Conservation (phyloP, 2,888 invertebrate species). For the Ephialtes manifestator region DNA sequence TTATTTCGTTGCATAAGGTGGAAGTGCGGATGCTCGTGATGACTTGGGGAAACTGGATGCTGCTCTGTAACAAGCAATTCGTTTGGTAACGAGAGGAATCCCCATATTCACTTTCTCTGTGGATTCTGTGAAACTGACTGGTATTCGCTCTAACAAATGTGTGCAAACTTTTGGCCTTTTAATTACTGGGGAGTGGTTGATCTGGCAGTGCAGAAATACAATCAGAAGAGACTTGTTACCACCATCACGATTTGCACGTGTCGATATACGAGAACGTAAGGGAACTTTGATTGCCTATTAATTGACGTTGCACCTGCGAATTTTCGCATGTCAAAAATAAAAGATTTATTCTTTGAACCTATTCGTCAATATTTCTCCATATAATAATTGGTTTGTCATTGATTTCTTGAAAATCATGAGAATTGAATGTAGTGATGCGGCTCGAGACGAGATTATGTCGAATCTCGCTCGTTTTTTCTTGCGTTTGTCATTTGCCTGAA, state of each 20-base stretch:
- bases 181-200: slow-evolving; percentile 42
- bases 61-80: slow-evolving; percentile 45
- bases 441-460: no score
- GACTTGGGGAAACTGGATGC: background rate
- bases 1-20: slow-evolving; percentile 44
- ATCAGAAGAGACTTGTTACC: slow-evolving; percentile 20
- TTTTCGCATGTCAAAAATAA: background rate
- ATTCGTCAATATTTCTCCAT: no score
- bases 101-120: slow-evolving; percentile 5
- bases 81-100: slow-evolving; percentile 46
- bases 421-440: no score
- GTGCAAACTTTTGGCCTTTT: slow-evolving; percentile 33
- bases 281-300: slow-evolving; percentile 13
- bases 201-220: slow-evolving; percentile 37
- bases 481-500: no score
- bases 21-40: slow-evolving; percentile 33
- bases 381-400: no score
- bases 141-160: slow-evolving; percentile 15
- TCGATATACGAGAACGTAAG: background rate
- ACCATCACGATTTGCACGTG: background rate
- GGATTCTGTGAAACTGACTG: background rate
- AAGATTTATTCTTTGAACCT: no score
- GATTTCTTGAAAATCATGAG: no score
- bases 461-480: no score
- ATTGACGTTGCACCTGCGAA: background rate